Percentiles rank a stretch among this genome's conserved stretches.
Evolutionary conservation across 2,797 vertebrate genomes (phyloP).

Genomic region (Tauraco hartlaubi): DNA sequence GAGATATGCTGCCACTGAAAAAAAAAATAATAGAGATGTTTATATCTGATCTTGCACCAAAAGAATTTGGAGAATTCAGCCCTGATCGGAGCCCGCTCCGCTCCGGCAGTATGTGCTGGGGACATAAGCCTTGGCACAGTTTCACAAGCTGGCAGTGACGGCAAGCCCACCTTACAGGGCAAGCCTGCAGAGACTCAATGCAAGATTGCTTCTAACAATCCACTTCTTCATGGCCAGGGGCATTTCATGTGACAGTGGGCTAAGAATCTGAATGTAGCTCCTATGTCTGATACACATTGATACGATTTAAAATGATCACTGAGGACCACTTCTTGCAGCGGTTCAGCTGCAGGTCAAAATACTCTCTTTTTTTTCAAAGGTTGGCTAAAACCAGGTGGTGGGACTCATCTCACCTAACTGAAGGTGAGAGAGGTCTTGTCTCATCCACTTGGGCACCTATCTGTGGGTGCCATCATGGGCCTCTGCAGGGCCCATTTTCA

Average conservation of each 20-base stretch:
- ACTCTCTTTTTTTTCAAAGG: not conserved
- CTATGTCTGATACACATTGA: not conserved
- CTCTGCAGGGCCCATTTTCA: not conserved
- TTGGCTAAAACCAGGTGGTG: not conserved
- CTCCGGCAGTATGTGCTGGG: not conserved
- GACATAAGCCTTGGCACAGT: not conserved
- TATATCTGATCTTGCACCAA: not conserved
- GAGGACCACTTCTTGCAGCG: not conserved
- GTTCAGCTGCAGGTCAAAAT: not conserved
- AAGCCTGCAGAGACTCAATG: rapidly evolving
- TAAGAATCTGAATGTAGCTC: not conserved
- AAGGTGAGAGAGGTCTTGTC: not conserved
- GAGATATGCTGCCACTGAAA: not conserved
- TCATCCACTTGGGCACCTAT: not conserved
- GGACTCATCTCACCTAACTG: not conserved
- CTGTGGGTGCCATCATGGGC: not conserved
- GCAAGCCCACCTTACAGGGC: not conserved
- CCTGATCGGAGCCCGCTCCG: rapidly evolving
- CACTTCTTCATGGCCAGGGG: not conserved
- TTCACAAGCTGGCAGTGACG: not conserved
- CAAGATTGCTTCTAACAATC: not conserved
- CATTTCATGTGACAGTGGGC: not conserved
- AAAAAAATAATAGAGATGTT: not conserved
- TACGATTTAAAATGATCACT: not conserved
- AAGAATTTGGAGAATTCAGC: not conserved